These are phyloP conservation scores for Hystrix brachyura DNA, from an alignment of 2,113 vertebrate species.

Conservation along the genomic window DNA sequence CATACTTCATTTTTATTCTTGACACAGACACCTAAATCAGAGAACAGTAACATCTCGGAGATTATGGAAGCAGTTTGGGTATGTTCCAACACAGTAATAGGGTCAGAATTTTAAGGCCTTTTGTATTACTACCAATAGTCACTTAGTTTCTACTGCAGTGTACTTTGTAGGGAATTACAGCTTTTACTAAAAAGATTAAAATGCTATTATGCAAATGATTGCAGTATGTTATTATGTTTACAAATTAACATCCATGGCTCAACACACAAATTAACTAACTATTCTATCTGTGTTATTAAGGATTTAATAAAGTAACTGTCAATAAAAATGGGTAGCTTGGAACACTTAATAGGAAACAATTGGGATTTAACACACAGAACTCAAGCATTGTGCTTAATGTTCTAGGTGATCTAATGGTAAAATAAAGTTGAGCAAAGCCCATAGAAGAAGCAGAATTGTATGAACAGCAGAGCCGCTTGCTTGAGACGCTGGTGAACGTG, in stretches of 20 bases:
- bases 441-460: conserved; percentile 62
- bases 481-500: background rate
- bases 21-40: conserved; percentile 93
- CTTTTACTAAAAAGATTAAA: conserved; percentile 94
- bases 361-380: conserved; percentile 87
- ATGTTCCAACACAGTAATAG: conserved; percentile 91
- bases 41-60: conserved; percentile 93
- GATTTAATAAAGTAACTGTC: conserved; percentile 92
- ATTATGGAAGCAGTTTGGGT: conserved; percentile 92
- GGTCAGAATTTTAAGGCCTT: conserved; percentile 93
- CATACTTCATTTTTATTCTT: conserved; percentile 93
- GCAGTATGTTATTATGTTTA: conserved; percentile 94
- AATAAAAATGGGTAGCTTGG: conserved; percentile 89
- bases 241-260: conserved; percentile 93
- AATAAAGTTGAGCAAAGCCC: conserved; percentile 85
- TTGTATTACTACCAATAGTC: conserved; percentile 93
- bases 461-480: conserved; percentile 53
- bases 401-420: conserved; percentile 86
- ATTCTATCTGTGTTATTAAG: conserved; percentile 93
- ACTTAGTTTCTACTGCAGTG: conserved; percentile 91
- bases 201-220: conserved; percentile 94
- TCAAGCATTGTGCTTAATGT: conserved; percentile 88
- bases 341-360: conserved; percentile 88
- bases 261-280: conserved; percentile 93
- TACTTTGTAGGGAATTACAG: conserved; percentile 92